Conservation (phyloP, 2,113 vertebrate genomes). For the Thermophis baileyi region DNA sequence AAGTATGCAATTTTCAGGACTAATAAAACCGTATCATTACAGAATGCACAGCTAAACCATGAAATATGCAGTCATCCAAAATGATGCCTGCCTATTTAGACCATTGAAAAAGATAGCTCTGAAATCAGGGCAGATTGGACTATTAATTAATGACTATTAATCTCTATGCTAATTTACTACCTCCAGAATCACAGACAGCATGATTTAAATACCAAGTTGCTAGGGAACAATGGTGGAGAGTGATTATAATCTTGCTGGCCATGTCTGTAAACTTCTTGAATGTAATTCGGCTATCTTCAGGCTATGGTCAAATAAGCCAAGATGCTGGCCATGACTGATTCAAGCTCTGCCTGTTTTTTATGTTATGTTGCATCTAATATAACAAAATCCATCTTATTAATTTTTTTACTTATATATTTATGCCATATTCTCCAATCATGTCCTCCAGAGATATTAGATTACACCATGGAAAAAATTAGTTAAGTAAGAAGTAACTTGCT, state of each 20-base stretch:
- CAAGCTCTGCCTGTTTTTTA: not conserved
- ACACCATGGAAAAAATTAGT: not conserved
- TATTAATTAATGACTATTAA: not conserved
- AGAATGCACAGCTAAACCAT: not conserved
- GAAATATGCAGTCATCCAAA: not conserved
- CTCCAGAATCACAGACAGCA: not conserved
- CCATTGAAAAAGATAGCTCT: not conserved
- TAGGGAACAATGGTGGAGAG: not conserved
- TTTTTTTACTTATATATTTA: not conserved
- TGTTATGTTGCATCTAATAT: not conserved
- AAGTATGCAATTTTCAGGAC: not conserved
- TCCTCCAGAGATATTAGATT: not conserved
- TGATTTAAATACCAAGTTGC: not conserved
- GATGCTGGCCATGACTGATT: not conserved
- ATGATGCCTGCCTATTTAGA: not conserved
- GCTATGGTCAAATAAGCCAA: not conserved
- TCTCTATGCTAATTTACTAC: not conserved
- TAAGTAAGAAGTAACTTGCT: not conserved
- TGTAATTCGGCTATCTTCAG: not conserved
- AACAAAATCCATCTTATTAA: not conserved
- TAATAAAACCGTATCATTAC: not conserved
- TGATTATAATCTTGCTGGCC: not conserved
- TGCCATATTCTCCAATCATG: not conserved
- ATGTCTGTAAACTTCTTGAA: not conserved
- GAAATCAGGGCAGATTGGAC: not conserved